phyloP scores from a whole-genome alignment of 2,113 vertebrate genomes.

The Nipponia nippon region DNA sequence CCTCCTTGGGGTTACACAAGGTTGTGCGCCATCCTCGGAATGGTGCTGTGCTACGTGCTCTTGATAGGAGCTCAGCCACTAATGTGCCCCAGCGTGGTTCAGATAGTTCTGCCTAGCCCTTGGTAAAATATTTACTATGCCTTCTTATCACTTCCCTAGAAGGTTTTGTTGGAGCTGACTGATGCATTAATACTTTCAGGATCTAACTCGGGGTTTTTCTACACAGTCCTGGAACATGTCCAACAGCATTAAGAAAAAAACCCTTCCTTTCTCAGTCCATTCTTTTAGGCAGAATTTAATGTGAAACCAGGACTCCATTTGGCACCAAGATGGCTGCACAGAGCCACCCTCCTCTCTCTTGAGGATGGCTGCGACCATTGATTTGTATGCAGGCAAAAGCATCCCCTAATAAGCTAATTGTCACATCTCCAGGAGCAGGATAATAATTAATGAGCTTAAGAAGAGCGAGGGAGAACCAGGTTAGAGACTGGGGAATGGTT shows the following conservation, averaged over 20 bases:
- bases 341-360: neutral
- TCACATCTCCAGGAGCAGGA: neutral
- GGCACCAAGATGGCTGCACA: neutral
- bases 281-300: constrained; percentile 12
- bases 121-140: constrained; percentile 46
- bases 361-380: neutral
- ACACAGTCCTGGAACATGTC: neutral
- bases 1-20: constrained; percentile 9
- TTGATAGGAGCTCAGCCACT: neutral
- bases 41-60: neutral
- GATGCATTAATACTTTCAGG: constrained; percentile 3
- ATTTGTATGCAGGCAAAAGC: neutral
- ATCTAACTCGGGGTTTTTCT: neutral
- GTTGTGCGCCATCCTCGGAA: fast-evolving
- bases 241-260: neutral
- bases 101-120: neutral
- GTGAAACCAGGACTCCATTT: neutral
- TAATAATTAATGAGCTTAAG: neutral
- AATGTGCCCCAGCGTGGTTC: neutral
- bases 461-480: neutral
- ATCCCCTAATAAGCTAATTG: neutral
- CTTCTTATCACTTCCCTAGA: constrained; percentile 20
- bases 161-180: constrained; percentile 18
- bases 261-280: neutral
- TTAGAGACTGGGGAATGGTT: neutral